phyloP scores from a whole-genome alignment of 2,113 vertebrate genomes.

The Turnix velox region DNA sequence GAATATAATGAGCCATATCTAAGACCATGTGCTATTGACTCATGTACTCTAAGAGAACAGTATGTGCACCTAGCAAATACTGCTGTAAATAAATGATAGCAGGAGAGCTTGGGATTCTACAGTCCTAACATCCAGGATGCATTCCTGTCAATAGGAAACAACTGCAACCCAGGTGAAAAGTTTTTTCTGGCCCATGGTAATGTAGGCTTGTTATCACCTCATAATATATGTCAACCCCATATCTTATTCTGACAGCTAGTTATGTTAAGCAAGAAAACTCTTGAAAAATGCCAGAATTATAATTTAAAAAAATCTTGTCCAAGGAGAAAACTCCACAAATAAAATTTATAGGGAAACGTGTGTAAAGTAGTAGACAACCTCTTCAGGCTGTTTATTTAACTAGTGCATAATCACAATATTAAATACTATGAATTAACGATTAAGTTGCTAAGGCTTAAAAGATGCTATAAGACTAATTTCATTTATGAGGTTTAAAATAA shows the following conservation, averaged over 20 bases:
- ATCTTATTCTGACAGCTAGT: neutral
- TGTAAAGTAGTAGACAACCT: neutral
- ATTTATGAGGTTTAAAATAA: neutral
- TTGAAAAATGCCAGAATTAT: neutral
- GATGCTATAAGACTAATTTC: neutral
- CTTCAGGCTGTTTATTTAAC: conserved; percentile 4
- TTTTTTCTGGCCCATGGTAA: neutral
- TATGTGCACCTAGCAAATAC: neutral
- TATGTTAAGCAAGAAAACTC: neutral
- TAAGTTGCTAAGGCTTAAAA: conserved; percentile 5
- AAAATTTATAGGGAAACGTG: neutral
- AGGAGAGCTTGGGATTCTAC: neutral
- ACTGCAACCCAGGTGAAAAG: neutral
- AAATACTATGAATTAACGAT: conserved; percentile 21
- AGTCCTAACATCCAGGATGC: neutral
- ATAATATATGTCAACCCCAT: neutral
- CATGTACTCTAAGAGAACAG: neutral
- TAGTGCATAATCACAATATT: neutral
- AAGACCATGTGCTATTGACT: neutral
- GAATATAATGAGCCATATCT: neutral
- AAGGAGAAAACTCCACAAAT: neutral
- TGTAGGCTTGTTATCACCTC: neutral
- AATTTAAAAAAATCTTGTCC: neutral
- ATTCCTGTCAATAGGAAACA: neutral
- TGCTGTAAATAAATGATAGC: neutral